A percentile compares a stretch with the other conserved stretches of the same genome.
Evolutionary conservation across 2,113 vertebrate species (phyloP).

Genomic region (Choloepus hoffmanni): DNA sequence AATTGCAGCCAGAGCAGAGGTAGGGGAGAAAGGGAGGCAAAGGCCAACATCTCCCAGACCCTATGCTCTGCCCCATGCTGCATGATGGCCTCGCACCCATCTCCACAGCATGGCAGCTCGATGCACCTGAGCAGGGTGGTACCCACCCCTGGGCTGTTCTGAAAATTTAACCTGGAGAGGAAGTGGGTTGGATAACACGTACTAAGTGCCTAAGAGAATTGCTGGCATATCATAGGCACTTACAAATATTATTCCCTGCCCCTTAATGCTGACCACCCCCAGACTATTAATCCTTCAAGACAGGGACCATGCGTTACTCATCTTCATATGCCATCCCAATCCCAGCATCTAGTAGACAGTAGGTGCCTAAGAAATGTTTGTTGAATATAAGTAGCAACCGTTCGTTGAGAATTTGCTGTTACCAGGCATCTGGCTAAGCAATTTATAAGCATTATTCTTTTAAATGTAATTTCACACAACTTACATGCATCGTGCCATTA

Average conservation of each 20-base stretch:
- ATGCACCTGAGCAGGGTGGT: not conserved
- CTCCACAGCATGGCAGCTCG: not conserved
- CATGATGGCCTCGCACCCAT: too few species aligned
- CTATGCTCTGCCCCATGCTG: not conserved
- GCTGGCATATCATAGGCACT: not conserved
- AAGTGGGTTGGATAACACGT: not conserved
- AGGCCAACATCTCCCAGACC: not conserved
- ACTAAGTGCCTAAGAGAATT: not conserved
- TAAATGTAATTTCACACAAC: not conserved
- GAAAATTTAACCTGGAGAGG: not conserved
- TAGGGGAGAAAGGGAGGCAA: too few species aligned
- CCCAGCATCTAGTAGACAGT: not conserved
- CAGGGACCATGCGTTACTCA: not conserved
- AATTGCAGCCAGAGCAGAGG: not conserved
- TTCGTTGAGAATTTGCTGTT: constrained; percentile 48
- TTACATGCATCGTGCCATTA: not conserved
- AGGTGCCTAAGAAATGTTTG: not conserved
- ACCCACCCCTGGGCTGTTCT: not conserved
- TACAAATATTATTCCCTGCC: not conserved
- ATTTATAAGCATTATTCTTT: constrained; percentile 22
- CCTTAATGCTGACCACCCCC: not conserved
- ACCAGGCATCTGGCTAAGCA: constrained; percentile 18
- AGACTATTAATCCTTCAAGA: not conserved
- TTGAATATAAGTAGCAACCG: not conserved
- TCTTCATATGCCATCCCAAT: not conserved